Evolutionary conservation across 2,113 vertebrate species (phyloP).

Genomic region (Eleginops maclovinus): DNA sequence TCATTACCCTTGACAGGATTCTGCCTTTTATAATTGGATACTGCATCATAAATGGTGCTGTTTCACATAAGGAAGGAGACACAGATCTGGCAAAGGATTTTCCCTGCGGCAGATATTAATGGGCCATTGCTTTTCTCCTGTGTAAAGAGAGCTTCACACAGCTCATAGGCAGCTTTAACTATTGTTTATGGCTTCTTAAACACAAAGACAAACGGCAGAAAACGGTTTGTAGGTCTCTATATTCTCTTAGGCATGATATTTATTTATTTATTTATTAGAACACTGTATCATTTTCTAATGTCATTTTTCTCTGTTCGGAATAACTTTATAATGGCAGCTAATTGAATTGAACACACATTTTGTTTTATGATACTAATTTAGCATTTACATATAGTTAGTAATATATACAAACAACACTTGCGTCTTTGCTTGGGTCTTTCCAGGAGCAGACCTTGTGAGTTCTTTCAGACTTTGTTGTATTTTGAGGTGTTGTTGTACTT

Average conservation of each 20-base stretch:
- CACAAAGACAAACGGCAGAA: neutral
- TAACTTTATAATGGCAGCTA: neutral
- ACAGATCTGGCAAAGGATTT: constrained; percentile 35
- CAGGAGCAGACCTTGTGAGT: constrained; percentile 14
- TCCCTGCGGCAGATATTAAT: constrained; percentile 45
- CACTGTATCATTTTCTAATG: neutral
- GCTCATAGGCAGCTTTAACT: constrained; percentile 4
- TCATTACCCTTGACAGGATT: constrained; percentile 59
- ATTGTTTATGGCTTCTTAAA: neutral
- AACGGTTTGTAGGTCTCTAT: neutral
- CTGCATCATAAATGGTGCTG: constrained; percentile 54
- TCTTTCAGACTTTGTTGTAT: constrained; percentile 15
- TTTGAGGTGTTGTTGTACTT: constrained; percentile 41
- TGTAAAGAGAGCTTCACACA: constrained; percentile 1
- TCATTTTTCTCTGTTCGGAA: neutral
- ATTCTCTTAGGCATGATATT: neutral
- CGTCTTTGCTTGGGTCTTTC: constrained; percentile 11
- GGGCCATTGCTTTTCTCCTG: constrained; percentile 24
- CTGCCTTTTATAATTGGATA: constrained; percentile 57
- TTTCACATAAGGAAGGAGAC: constrained; percentile 34
- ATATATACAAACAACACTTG: constrained; percentile 11
- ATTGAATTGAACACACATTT: neutral
- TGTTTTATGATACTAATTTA: neutral
- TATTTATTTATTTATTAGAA: neutral
- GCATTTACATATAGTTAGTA: neutral